Evolutionary conservation across 2,888 invertebrate genomes (phyloP).

Genomic region (Pyrocoelia pectoralis): DNA sequence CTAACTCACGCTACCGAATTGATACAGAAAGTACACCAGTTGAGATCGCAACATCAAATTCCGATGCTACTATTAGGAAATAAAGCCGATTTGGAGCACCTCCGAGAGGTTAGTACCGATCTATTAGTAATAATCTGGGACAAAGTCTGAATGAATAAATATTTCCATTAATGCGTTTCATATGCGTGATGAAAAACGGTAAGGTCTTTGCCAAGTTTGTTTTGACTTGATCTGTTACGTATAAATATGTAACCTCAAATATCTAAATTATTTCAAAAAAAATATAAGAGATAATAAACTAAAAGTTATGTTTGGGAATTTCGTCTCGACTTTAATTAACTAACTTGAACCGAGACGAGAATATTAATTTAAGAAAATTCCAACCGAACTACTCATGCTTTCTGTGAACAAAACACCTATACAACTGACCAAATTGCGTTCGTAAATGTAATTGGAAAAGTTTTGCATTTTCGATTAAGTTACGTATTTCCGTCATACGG

Average conservation of each 20-base stretch:
- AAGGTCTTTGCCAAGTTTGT: constrained; percentile 29
- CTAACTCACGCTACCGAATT: constrained; percentile 74
- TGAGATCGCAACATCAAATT: constrained; percentile 61
- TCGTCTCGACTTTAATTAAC: not conserved
- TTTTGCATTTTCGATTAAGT: not conserved
- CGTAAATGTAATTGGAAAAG: not conserved
- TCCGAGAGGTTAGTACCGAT: constrained; percentile 69
- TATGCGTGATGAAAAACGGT: constrained; percentile 12
- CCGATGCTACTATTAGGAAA: constrained; percentile 78
- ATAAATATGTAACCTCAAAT: constrained; percentile 1
- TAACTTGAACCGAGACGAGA: too few species aligned
- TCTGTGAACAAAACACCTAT: not conserved
- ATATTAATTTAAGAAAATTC: not conserved
- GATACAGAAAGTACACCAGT: constrained; percentile 65
- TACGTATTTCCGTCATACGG: not conserved
- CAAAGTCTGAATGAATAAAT: constrained; percentile 9
- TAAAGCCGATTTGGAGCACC: constrained; percentile 81
- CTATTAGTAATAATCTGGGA: not conserved
- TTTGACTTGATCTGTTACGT: constrained; percentile 15
- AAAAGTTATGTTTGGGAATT: not conserved
- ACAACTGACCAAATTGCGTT: not conserved
- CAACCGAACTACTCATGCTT: not conserved
- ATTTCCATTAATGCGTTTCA: constrained; percentile 10
- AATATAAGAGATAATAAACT: not conserved
- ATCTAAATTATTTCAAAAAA: not conserved